These are phyloP conservation scores for Pipistrellus pygmaeus DNA, from an alignment of 2,797 vertebrate species.

Conservation along the genomic window DNA sequence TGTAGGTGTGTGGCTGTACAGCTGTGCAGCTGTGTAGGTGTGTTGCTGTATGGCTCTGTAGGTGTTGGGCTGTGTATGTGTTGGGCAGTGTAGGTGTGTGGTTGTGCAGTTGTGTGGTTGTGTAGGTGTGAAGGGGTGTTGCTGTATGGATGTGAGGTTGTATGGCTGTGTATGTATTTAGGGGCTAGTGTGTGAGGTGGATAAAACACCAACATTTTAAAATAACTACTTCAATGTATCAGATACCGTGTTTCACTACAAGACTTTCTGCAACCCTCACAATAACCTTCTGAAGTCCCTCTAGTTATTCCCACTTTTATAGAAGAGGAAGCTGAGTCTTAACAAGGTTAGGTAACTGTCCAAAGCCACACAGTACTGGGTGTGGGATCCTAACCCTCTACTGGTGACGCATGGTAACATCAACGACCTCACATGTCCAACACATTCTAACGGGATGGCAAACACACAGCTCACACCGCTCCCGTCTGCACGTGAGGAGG, in stretches of 20 bases:
- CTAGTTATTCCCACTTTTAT: background rate
- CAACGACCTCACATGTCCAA: background rate
- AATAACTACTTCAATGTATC: background rate
- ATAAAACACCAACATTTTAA: background rate
- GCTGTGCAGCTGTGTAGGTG: too few relatives aligned
- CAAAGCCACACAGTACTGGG: background rate
- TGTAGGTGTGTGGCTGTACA: too few relatives aligned
- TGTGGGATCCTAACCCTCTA: background rate
- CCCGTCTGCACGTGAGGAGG: background rate
- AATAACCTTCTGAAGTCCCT: background rate
- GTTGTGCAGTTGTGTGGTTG: too few relatives aligned
- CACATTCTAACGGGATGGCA: background rate
- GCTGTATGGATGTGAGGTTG: too few relatives aligned
- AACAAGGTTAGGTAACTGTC: background rate
- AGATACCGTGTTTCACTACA: background rate
- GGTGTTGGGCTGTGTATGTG: too few relatives aligned
- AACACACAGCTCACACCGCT: background rate
- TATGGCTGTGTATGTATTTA: background rate
- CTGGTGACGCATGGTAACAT: background rate
- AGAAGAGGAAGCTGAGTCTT: background rate
- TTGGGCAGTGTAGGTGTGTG: too few relatives aligned
- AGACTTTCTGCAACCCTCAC: background rate
- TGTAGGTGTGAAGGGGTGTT: too few relatives aligned
- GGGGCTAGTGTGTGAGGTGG: rapidly evolving
- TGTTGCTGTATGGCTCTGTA: too few relatives aligned